Base-by-base conservation (phyloP, 2,113 vertebrate species). In the Syngnathus floridae region DNA sequence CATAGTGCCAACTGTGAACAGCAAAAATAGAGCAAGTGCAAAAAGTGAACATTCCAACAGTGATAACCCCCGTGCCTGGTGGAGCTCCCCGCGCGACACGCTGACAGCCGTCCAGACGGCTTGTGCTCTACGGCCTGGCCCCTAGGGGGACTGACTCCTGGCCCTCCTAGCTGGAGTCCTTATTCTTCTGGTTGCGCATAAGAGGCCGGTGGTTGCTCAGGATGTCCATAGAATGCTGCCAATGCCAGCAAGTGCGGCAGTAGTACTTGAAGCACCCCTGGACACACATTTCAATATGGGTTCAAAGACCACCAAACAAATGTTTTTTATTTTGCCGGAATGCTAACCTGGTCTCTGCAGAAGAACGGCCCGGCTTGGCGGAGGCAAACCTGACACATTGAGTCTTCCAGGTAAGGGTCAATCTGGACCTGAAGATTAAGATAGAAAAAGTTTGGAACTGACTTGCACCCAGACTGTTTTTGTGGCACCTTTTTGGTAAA, bases 251-350 rank as follows among this genome's bases (percentile, higher is more conserved):
- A 38, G 93, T 93, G 80, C 95, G 94, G 74, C 97, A 99, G 91
- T 95, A 99, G 90, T 99, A 99, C 86, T 97, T 99, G 89, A 99
- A 99, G 90, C 97, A 99, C 83, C 95, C 91, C 97, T 99, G 81
- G 0, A 21, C 35, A 0, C 0, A 13, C 13, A 48, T 45, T 45
- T 45, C 13, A 45, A 21, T 11, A 31, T 22, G 1, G 4, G 51
- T 54, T 4, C 6, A 14, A 22, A 48, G 7, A 16, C 3, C 16
- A 63, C 31, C 3, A 21, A 45, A 45, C n/a, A 45, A 62, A 3
- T 31, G 26, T 0, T 40, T 37, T 40, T 60, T n/a, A 38, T 38
- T 21, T n/a, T 10, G 8, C 36, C 37, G 7, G 19, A 36, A 37
- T 31, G 62, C 84, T 77, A 45, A 97, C 97, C 93, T 97, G 95